Conservation (phyloP, 2,113 vertebrate genomes). For the Hyperoodon ampullatus region DNA sequence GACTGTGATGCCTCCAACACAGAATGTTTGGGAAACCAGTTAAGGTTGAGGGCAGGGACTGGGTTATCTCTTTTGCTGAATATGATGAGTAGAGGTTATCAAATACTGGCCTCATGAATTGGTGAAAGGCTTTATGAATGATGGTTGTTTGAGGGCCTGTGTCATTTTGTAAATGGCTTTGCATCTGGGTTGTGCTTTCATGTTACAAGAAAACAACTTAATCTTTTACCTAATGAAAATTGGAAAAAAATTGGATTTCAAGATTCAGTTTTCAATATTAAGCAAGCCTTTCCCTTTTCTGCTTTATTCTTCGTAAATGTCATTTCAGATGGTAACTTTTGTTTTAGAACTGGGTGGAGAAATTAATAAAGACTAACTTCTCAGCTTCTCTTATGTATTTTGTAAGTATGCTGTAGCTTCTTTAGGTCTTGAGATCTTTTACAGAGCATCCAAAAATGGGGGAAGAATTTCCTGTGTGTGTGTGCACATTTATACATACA, state of each 20-base stretch:
- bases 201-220: slow-evolving; percentile 12
- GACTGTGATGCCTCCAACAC: not conserved
- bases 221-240: slow-evolving; percentile 22
- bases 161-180: not conserved
- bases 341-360: not conserved
- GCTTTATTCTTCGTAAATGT: not conserved
- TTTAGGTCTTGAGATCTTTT: not conserved
- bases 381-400: not conserved
- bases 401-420: not conserved
- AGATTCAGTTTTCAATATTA: not conserved
- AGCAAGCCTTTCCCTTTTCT: not conserved
- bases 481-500: not conserved
- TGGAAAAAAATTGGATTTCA: not conserved
- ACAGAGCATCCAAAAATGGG: not conserved
- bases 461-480: not conserved
- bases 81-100: not conserved
- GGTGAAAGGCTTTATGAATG: not conserved
- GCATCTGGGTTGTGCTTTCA: not conserved
- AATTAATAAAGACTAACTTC: not conserved
- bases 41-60: not conserved
- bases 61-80: not conserved
- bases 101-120: not conserved
- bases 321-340: not conserved
- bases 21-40: not conserved
- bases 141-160: not conserved